Percentiles rank a stretch among this genome's conserved stretches.
These are phyloP conservation scores for Zonitis immaculata DNA, from an alignment of 2,888 invertebrate species.

Conservation along the genomic window DNA sequence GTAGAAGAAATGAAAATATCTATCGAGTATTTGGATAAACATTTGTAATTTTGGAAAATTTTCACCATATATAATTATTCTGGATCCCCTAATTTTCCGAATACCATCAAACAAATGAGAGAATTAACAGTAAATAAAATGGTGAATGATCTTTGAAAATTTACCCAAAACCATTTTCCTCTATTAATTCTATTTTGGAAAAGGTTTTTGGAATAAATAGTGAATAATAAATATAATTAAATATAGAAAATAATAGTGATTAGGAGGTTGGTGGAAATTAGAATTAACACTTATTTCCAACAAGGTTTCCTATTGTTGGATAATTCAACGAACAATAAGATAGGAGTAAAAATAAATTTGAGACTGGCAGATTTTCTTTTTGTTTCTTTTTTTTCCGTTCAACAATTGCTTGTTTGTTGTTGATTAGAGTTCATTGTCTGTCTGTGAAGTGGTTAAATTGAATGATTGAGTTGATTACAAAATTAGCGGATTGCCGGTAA, in stretches of 20 bases:
- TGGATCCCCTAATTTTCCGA: background rate
- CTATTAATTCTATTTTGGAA: too few relatives aligned
- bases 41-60: too few relatives aligned
- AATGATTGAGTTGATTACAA: background rate
- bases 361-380: background rate
- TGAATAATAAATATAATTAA: too few relatives aligned
- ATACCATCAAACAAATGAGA: background rate
- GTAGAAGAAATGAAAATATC: too few relatives aligned
- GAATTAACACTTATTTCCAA: too few relatives aligned
- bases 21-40: too few relatives aligned
- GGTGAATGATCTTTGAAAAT: background rate
- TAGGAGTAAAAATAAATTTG: background rate
- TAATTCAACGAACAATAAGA: background rate
- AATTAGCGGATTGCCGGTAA: background rate
- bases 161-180: too few relatives aligned
- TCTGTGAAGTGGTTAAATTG: background rate
- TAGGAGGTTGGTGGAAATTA: too few relatives aligned
- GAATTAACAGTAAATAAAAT: background rate
- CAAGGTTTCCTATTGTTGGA: too few relatives aligned
- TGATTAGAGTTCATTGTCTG: background rate
- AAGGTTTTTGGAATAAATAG: too few relatives aligned
- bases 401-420: background rate
- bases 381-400: background rate
- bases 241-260: too few relatives aligned
- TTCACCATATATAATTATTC: too few relatives aligned